Evolutionary conservation across 2,888 invertebrate genomes (phyloP).

Genomic region (Epiperipatus broadwayi): DNA sequence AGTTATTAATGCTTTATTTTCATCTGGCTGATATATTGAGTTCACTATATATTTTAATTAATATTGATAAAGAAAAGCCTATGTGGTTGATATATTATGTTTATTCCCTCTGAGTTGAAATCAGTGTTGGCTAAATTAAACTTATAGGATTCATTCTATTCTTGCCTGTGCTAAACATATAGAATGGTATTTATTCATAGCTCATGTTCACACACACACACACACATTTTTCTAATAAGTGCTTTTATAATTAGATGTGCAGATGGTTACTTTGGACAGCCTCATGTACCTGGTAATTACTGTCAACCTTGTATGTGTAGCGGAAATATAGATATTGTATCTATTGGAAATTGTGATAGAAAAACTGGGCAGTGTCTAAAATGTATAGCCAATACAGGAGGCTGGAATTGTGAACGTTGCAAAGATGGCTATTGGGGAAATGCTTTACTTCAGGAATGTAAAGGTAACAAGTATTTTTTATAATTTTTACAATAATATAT

Average conservation of each 20-base stretch:
- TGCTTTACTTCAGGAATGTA: conserved; percentile 21
- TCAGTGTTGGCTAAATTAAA: too few relatives aligned
- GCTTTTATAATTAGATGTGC: conserved; percentile 60
- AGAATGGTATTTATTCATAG: too few relatives aligned
- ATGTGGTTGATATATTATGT: too few relatives aligned
- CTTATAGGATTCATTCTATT: too few relatives aligned
- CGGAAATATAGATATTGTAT: conserved; percentile 55
- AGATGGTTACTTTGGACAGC: conserved; percentile 65
- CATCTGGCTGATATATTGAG: too few relatives aligned
- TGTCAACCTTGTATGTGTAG: conserved; percentile 68
- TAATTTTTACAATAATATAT: not conserved
- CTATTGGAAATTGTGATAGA: conserved; percentile 45
- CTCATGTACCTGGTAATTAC: conserved; percentile 44
- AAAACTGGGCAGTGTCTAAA: conserved; percentile 64
- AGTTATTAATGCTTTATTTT: too few relatives aligned
- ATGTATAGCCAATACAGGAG: conserved; percentile 52
- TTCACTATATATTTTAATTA: too few relatives aligned
- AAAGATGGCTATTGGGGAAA: conserved; percentile 28
- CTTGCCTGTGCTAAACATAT: too few relatives aligned
- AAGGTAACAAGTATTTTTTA: conserved; percentile 20
- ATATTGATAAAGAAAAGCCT: too few relatives aligned
- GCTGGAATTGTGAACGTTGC: conserved; percentile 46
- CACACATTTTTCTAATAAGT: too few relatives aligned
- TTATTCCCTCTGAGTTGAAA: too few relatives aligned
- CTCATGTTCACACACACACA: too few relatives aligned